Conservation (phyloP, 2,113 vertebrate species). For the Beaufortia kweichowensis region DNA sequence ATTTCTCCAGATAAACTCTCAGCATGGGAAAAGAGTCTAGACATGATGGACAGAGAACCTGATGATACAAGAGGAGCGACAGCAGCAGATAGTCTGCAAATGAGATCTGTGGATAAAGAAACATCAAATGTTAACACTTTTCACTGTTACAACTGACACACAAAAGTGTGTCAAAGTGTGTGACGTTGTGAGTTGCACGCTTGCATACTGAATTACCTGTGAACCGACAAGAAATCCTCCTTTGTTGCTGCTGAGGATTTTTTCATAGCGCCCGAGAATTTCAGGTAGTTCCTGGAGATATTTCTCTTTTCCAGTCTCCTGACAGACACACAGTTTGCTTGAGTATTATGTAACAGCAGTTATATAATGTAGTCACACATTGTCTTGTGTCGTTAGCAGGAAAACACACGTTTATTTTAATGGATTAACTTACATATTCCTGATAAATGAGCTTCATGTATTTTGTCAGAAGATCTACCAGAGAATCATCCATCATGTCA, state of each 20-base stretch:
- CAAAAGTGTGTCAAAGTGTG: too few species aligned
- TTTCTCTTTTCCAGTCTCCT: not conserved
- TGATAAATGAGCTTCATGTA: not conserved
- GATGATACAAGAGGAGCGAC: not conserved
- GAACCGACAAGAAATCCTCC: not conserved
- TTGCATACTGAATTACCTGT: not conserved
- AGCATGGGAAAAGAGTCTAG: not conserved
- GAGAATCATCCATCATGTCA: constrained; percentile 26
- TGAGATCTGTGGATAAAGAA: not conserved
- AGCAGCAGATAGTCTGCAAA: not conserved
- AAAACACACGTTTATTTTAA: not conserved
- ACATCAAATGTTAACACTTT: not conserved
- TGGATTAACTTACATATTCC: not conserved
- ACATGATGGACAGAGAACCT: not conserved
- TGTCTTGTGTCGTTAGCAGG: not conserved
- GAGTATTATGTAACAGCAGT: not conserved
- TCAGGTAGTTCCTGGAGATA: not conserved
- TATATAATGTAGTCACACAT: not conserved
- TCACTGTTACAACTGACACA: too few species aligned
- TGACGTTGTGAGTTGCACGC: not conserved
- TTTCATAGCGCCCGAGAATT: not conserved
- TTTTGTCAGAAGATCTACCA: not conserved
- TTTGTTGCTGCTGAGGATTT: not conserved
- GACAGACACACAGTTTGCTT: not conserved
- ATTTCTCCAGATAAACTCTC: not conserved